phyloP scores from a whole-genome alignment of 2,113 vertebrate genomes.

The Odocoileus hemionus region DNA sequence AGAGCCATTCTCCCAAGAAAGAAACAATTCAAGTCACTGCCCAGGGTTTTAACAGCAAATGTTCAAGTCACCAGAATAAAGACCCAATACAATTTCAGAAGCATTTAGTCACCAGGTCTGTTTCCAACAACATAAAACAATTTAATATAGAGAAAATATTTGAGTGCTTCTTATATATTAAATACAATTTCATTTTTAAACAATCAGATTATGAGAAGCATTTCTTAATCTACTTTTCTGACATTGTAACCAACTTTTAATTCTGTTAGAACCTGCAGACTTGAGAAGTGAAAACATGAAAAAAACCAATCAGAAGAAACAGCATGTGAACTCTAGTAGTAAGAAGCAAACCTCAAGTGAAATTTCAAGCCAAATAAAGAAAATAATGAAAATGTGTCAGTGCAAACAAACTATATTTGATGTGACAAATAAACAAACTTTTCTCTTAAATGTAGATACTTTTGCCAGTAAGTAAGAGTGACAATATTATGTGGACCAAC shows the following conservation, averaged over 20 bases:
- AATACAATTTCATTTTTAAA: neutral
- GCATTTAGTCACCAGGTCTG: neutral
- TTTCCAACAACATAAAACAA: constrained; percentile 2
- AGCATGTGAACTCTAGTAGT: neutral
- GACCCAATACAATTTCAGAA: neutral
- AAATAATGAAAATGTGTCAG: neutral
- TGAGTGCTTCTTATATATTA: neutral
- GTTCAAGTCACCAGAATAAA: constrained; percentile 2
- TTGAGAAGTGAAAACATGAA: constrained; percentile 4
- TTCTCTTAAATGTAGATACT: neutral
- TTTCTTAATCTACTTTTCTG: neutral
- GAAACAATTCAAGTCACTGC: constrained; percentile 42
- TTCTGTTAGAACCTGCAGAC: neutral
- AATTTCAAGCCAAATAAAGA: neutral
- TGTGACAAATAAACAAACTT: neutral
- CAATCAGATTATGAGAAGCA: neutral
- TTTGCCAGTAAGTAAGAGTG: neutral
- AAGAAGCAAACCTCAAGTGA: neutral
- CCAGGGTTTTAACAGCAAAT: constrained; percentile 44
- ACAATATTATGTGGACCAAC: neutral
- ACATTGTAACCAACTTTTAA: neutral
- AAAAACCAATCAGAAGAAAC: neutral
- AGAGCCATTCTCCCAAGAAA: constrained; percentile 14
- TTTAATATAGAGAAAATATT: neutral
- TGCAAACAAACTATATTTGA: neutral